phyloP scores from a whole-genome alignment of 2,888 invertebrate species.

The Dorcus parallelipipedus region DNA sequence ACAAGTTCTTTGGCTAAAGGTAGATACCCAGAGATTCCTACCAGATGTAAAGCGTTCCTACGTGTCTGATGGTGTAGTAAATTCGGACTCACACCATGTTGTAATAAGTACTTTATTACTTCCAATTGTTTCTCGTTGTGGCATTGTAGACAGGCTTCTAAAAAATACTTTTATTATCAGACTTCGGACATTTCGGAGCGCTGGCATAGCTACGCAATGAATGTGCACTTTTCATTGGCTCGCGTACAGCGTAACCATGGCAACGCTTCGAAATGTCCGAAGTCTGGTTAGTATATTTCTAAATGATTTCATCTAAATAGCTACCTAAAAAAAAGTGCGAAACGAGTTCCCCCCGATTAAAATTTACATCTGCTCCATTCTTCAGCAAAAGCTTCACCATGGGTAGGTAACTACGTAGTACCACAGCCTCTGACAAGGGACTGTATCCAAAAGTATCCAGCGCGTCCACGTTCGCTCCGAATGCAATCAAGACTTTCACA shows the following conservation, averaged over 20 bases:
- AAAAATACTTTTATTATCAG: slow-evolving; percentile 3
- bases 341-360: slow-evolving; percentile 10
- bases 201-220: no score
- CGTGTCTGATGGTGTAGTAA: slow-evolving; percentile 47
- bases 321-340: slow-evolving; percentile 12
- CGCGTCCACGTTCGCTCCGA: slow-evolving; percentile 43
- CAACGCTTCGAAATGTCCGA: no score
- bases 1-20: slow-evolving; percentile 45
- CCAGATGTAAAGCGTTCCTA: slow-evolving; percentile 53
- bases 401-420: slow-evolving; percentile 47
- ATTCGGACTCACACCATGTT: slow-evolving; percentile 46
- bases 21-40: slow-evolving; percentile 52
- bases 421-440: slow-evolving; percentile 49
- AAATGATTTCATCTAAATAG: not conserved
- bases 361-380: slow-evolving; percentile 40
- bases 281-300: slow-evolving; percentile 10
- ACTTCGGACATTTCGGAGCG: no score
- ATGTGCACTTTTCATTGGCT: no score
- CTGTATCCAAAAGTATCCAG: slow-evolving; percentile 51
- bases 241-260: no score
- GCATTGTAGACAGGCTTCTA: slow-evolving; percentile 30
- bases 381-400: slow-evolving; percentile 47
- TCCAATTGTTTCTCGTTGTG: slow-evolving; percentile 45
- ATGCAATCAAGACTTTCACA: slow-evolving; percentile 41
- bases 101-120: slow-evolving; percentile 46